Base-by-base conservation (phyloP, 2,888 invertebrate genomes). In the Thera obeliscata region DNA sequence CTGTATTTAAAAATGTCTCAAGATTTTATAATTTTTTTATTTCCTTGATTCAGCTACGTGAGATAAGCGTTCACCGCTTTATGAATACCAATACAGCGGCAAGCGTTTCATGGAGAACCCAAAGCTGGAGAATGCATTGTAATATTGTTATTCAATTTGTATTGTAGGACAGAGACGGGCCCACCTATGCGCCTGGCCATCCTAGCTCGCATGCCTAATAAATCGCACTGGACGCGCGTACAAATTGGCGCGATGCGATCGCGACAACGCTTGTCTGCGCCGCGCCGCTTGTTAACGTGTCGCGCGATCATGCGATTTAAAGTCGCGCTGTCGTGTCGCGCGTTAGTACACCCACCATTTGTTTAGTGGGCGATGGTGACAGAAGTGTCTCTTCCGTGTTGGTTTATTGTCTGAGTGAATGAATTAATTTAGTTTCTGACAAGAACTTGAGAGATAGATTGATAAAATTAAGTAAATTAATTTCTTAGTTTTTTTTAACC, bases 241-340 rank as follows among this genome's bases (percentile, higher is more conserved):
- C 92, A 92, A 92, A 92, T 92, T 92, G 92, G 90, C 87, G 77
- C 79, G 84, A 88, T 87, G 80, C 80, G 82, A 87, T 90, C 87
- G 83, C 76, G 75, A 71, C 56, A 56, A 56, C 65, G 78, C 83
- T 84, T 81, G 85, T 86, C 85, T 83, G 79, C 80, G 73, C 77
- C 72, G 50, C 76, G 76, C 76, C 74, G 82, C 89, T 90, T 90
- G 90, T 90, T 90, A 88, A 85, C 87, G 86, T 83, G 76, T 74
- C 71, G 74, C 70, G 74, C 83, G 81, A 75, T 77, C 76, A 74
- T 72, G 74, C 72, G 75, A 74, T 74, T 72, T 70, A 65, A 72
- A 55, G 72, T 69, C 69, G 69, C 68, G 56, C 48, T 64, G 70
- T 66, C 64, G 50, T 58, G 57, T 54, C 64, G 57, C 61, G 67